Evolutionary conservation across 1,140 invertebrate genomes (phyloP).

Genomic region (Drosophila mojavensis): DNA sequence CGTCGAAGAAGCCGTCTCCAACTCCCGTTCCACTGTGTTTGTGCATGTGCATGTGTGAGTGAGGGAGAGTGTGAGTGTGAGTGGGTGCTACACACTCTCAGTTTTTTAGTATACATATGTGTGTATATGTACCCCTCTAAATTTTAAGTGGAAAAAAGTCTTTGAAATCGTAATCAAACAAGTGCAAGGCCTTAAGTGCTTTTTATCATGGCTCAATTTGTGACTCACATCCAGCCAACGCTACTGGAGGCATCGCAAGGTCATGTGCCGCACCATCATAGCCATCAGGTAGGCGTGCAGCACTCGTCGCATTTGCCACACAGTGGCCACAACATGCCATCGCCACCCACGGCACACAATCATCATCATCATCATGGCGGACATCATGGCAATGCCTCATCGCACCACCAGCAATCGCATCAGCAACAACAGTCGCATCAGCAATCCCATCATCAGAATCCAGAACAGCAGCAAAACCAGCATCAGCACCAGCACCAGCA

Average conservation of each 20-base stretch:
- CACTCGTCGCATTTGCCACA: constrained; percentile 82
- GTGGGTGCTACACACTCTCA: constrained; percentile 46
- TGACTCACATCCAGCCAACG: constrained; percentile 86
- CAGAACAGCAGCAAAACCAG: constrained; percentile 30
- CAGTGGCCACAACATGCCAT: constrained; percentile 83
- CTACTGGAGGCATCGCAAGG: constrained; percentile 85
- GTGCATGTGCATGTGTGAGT: constrained; percentile 26
- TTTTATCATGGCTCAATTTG: constrained; percentile 85
- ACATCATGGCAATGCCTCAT: constrained; percentile 26
- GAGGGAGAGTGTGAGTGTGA: constrained; percentile 3
- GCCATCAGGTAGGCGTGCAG: constrained; percentile 81
- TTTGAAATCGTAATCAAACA: constrained; percentile 49
- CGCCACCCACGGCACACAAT: constrained; percentile 78
- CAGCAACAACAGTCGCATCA: constrained; percentile 60
- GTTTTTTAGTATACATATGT: constrained; percentile 58
- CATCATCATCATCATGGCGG: constrained; percentile 72
- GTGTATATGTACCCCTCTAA: constrained; percentile 14
- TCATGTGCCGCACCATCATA: constrained; percentile 84
- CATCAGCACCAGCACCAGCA: constrained; percentile 27
- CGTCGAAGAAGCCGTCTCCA: constrained; percentile 30
- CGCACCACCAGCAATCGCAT: constrained; percentile 42
- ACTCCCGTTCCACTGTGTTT: constrained; percentile 47
- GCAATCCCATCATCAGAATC: constrained; percentile 30
- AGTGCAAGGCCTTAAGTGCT: constrained; percentile 54
- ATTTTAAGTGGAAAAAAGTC: constrained; percentile 43